phyloP scores from a whole-genome alignment of 2,113 vertebrate species.

The Sminthopsis crassicaudata region DNA sequence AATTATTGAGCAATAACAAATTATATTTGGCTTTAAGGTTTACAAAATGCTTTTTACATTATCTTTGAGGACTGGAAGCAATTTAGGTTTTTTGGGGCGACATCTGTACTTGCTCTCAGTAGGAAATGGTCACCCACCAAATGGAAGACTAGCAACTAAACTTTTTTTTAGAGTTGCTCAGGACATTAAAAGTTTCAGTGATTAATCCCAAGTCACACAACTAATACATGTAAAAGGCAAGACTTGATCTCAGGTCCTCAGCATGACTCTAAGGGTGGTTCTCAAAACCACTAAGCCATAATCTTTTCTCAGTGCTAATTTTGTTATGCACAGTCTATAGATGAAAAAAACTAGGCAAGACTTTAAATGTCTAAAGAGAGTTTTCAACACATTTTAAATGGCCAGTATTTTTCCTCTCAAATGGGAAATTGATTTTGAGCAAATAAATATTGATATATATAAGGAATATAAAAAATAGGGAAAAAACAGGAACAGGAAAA shows the following conservation, averaged over 20 bases:
- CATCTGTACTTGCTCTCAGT: neutral
- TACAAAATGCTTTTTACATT: conserved; percentile 34
- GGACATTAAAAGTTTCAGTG: neutral
- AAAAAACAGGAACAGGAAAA: neutral
- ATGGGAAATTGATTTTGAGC: neutral
- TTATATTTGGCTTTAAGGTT: conserved; percentile 36
- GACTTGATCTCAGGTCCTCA: neutral
- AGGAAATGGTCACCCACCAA: neutral
- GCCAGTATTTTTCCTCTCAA: neutral
- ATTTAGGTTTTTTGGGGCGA: neutral
- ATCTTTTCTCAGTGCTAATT: neutral
- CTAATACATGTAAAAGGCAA: neutral
- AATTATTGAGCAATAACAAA: conserved; percentile 71
- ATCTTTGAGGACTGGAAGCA: neutral
- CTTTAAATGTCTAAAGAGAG: neutral
- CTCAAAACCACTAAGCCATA: neutral
- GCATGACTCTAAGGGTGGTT: neutral
- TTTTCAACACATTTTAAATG: neutral
- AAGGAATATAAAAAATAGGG: too few species aligned
- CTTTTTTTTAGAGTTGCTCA: neutral
- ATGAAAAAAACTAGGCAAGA: neutral
- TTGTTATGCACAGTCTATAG: neutral
- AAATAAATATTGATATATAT: neutral
- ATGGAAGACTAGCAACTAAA: neutral
- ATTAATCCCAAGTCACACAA: neutral